A percentile compares a stretch with the other conserved stretches of the same genome.
Conservation (phyloP, 1,140 invertebrate genomes). For the Ephestia elutella region DNA sequence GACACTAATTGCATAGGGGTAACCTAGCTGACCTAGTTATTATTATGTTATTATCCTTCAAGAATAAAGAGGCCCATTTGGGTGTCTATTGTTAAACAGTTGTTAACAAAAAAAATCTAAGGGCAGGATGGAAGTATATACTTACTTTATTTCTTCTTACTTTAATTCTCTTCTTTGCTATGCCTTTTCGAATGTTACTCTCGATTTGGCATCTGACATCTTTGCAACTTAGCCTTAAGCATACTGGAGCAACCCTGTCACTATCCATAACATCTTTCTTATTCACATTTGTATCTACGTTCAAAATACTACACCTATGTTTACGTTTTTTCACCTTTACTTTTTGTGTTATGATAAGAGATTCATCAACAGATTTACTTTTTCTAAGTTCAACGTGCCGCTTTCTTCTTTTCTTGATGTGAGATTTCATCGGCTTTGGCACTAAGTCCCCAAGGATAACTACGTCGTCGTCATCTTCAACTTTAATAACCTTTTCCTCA, state of each 20-base stretch:
- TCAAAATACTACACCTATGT: constrained; percentile 14
- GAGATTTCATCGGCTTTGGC: constrained; percentile 5
- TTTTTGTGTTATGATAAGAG: constrained; percentile 16
- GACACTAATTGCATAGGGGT: no score
- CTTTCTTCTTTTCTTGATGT: background rate
- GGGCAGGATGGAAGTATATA: no score
- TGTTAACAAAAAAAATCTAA: no score
- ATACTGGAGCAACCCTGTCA: background rate
- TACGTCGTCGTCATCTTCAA: constrained; percentile 2
- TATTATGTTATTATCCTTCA: no score
- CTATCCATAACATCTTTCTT: background rate
- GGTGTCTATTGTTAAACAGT: no score
- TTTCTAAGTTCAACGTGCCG: background rate
- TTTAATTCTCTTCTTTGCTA: background rate
- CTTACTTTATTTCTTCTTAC: background rate
- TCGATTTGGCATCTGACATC: background rate
- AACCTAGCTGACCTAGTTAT: no score
- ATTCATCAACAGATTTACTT: constrained; percentile 8
- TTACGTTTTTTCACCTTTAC: constrained; percentile 20
- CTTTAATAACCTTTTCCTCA: constrained; percentile 4
- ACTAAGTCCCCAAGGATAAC: background rate
- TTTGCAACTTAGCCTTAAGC: background rate
- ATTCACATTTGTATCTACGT: constrained; percentile 8
- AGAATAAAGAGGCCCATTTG: no score
- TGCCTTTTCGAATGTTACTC: background rate